Conservation (phyloP, 35 echinoderm and acorn worm species). For the Anneissia japonica region DNA sequence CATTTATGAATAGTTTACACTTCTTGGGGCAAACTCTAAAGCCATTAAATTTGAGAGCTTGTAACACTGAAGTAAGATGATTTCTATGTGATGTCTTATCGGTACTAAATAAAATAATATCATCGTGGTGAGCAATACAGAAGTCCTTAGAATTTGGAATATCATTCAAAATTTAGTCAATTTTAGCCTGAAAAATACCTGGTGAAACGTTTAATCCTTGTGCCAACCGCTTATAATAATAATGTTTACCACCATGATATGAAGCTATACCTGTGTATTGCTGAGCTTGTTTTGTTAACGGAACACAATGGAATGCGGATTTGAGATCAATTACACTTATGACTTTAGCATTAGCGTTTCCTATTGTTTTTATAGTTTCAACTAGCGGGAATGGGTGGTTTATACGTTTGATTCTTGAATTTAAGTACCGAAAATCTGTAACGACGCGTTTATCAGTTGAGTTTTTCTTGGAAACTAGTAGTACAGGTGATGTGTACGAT, state of each 20-base stretch:
- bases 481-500: not conserved
- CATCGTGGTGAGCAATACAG: slow-evolving; percentile 42
- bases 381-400: not conserved
- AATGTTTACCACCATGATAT: slow-evolving; percentile 49
- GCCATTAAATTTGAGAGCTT: slow-evolving; percentile 7
- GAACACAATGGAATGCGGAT: slow-evolving; percentile 23
- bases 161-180: slow-evolving; percentile 2
- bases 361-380: not conserved
- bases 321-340: slow-evolving; percentile 23
- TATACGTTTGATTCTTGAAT: not conserved
- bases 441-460: not conserved
- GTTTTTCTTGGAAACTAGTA: not conserved
- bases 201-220: slow-evolving; percentile 31
- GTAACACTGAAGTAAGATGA: slow-evolving; percentile 34
- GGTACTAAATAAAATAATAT: slow-evolving; percentile 37
- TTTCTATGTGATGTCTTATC: slow-evolving; percentile 19
- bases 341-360: slow-evolving; percentile 7
- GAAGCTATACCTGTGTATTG: slow-evolving; percentile 28
- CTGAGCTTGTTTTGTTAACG: not conserved
- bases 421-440: not conserved
- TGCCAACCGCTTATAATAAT: slow-evolving; percentile 10
- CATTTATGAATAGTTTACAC: slow-evolving; percentile 17
- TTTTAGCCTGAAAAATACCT: slow-evolving; percentile 35
- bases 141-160: slow-evolving; percentile 23
- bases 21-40: slow-evolving; percentile 36